Evolutionary conservation across 2,113 vertebrate species (phyloP).

Genomic region (Triplophysa tibetana): DNA sequence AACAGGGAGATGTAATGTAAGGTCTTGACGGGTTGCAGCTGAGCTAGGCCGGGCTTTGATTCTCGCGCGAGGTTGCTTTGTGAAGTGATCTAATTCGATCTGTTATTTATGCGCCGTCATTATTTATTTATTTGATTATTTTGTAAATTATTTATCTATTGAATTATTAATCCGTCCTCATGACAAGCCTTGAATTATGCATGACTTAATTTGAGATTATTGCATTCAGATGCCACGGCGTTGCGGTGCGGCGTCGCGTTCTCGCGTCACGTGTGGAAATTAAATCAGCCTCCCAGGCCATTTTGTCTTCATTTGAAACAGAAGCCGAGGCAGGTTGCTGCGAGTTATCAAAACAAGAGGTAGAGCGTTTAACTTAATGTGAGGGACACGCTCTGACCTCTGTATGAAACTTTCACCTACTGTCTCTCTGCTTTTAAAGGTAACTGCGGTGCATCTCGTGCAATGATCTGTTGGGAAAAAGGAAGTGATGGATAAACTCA

Average conservation of each 20-base stretch:
- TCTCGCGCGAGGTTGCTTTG: constrained; percentile 83
- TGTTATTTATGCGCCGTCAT: constrained; percentile 97
- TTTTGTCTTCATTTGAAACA: constrained; percentile 64
- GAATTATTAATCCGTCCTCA: constrained; percentile 99
- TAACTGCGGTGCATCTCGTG: not conserved
- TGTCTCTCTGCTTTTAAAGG: not conserved
- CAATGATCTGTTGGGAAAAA: not conserved
- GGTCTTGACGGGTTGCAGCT: not conserved
- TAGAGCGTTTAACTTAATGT: constrained; percentile 50
- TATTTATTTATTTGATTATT: constrained; percentile 99
- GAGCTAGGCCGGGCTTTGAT: constrained; percentile 73
- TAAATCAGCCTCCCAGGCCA: constrained; percentile 78
- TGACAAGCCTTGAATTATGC: constrained; percentile 98
- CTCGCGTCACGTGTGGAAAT: constrained; percentile 86
- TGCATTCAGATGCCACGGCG: constrained; percentile 95
- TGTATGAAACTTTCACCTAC: not conserved
- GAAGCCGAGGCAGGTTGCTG: constrained; percentile 67
- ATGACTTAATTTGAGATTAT: constrained; percentile 99
- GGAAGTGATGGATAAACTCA: not conserved
- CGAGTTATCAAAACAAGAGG: constrained; percentile 56
- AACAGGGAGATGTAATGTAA: not conserved
- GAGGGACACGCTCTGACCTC: not conserved
- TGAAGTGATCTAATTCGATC: constrained; percentile 92
- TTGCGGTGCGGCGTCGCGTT: constrained; percentile 89
- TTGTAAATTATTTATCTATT: constrained; percentile 99